Evolutionary conservation across 1,140 invertebrate species (phyloP).

Genomic region (Euura lappo): DNA sequence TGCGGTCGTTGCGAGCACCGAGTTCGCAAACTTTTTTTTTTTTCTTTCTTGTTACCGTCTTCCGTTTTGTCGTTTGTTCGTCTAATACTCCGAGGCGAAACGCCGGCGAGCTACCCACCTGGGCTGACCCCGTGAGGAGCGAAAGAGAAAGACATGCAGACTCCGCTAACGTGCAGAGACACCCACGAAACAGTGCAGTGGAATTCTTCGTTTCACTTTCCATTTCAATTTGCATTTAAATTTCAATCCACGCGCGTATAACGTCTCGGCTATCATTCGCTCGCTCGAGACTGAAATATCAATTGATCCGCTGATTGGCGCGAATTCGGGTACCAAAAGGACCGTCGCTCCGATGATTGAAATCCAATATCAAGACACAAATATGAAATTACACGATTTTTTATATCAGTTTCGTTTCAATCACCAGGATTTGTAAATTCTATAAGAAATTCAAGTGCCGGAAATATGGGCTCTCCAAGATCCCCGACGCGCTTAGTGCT

Average conservation of each 20-base stretch:
- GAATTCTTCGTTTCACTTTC: constrained; percentile 7
- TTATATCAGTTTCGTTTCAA: too few relatives aligned
- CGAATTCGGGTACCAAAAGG: not conserved
- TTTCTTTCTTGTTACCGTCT: too few relatives aligned
- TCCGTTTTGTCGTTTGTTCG: too few relatives aligned
- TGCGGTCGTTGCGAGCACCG: too few relatives aligned
- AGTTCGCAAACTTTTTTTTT: too few relatives aligned
- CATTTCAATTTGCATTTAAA: constrained; percentile 6
- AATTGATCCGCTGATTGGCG: not conserved
- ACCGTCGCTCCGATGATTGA: too few relatives aligned
- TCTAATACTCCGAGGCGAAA: too few relatives aligned
- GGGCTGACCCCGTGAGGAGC: not conserved
- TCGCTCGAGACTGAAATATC: not conserved
- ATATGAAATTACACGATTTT: too few relatives aligned
- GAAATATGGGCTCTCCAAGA: not conserved
- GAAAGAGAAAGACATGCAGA: not conserved
- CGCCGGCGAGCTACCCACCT: not conserved
- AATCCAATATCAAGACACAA: too few relatives aligned
- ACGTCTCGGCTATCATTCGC: not conserved
- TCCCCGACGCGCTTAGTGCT: constrained; percentile 24
- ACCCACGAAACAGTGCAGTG: not conserved
- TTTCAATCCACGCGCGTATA: constrained; percentile 3
- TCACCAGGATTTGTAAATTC: too few relatives aligned
- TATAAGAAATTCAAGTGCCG: not conserved
- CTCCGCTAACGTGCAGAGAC: not conserved